Base-by-base conservation (phyloP, 2,888 invertebrate species). In the Meandrusa payeni region DNA sequence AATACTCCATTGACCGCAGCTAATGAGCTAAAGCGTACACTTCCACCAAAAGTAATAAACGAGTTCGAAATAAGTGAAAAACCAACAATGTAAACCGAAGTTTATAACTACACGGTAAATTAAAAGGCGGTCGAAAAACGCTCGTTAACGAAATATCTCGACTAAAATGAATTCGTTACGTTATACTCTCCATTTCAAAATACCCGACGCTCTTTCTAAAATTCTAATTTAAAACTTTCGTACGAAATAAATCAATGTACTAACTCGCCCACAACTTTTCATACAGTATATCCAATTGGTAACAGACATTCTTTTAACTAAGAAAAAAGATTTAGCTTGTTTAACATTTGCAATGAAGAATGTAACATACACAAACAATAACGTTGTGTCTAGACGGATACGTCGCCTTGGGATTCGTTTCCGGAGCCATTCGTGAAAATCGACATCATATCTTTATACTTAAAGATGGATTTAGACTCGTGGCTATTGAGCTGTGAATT, bases 321-420 rank as follows among this genome's bases (percentile, higher is more conserved):
- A 5, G 10, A 13, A 1, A 5, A 9, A 29, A 5, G 28, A 7
- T 38, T 13, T 38, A 1, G 10, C 2, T 26, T 20, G 9, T 28
- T 5, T 12, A 20, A 24, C 13, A 15, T 1, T 24, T 23, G n/a
- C n/a, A n/a, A n/a, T n/a, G 2, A 2, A 28, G 10, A 27, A 5
- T 2, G 17, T 3, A 28, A 7, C 0, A 20, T 26, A 7, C 6
- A 15, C 12, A 29, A 32, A 23, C 39, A 40, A 40, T 24, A 9
- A 6, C n/a, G 17, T 7, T 28, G 20, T 26, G 24, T 31, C 32
- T 24, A 31, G 32, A 40, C 32, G 22, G 17, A 40, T 32, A 24
- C 22, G n/a, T 9, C 7, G 7, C 39, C 39, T 39, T 39, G 31
- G 15, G 13, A 13, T 31, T 13, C 13, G 39, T 15, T 39, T 24